Percentiles rank a stretch among this genome's conserved stretches.
phyloP scores from a whole-genome alignment of 2,888 invertebrate genomes.

The Volucella bombylans region DNA sequence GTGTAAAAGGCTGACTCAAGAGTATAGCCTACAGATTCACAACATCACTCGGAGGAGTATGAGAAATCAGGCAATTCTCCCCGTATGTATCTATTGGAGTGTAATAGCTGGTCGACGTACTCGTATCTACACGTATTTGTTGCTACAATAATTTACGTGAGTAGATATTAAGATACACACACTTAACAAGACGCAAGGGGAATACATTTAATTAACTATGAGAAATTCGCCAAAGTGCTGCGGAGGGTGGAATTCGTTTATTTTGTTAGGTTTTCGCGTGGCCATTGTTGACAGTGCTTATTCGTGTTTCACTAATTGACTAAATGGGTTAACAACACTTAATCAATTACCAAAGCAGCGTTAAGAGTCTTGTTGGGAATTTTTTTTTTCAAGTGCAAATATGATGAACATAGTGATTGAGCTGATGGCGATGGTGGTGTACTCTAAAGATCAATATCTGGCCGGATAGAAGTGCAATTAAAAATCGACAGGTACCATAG shows the following conservation, averaged over 20 bases:
- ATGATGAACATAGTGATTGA: no score
- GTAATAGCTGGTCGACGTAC: not conserved
- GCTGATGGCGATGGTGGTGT: no score
- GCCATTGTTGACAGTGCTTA: constrained; percentile 5
- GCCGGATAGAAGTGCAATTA: no score
- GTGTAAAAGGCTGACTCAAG: constrained; percentile 6
- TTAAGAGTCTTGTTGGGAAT: not conserved
- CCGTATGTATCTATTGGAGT: not conserved
- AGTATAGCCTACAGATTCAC: constrained; percentile 4
- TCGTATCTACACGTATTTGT: no score
- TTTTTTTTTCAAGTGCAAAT: no score
- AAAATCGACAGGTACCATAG: no score
- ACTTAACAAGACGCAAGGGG: not conserved
- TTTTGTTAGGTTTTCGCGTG: not conserved
- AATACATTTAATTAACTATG: constrained; percentile 31
- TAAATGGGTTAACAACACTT: constrained; percentile 25
- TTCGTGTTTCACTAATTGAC: constrained; percentile 20
- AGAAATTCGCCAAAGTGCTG: constrained; percentile 6
- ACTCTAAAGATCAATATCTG: no score
- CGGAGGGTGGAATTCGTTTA: not conserved
- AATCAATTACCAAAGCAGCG: constrained; percentile 33
- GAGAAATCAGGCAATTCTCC: not conserved
- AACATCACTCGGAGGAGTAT: not conserved
- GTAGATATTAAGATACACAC: constrained; percentile 4
- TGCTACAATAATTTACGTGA: constrained; percentile 4